Conservation (phyloP, 1,140 invertebrate genomes). For the Drosophila pachea region DNA sequence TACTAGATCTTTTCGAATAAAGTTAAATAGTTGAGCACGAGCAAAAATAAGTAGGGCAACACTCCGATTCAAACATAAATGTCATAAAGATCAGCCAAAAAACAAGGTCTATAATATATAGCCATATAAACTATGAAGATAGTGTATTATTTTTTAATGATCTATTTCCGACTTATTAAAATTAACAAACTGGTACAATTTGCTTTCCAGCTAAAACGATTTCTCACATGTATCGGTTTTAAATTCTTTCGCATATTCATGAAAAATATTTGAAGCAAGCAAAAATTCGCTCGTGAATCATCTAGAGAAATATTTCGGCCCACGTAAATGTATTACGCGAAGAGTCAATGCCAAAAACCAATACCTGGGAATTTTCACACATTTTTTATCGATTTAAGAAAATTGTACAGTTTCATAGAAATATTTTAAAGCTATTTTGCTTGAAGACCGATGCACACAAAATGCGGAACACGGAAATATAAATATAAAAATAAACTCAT, state of each 20-base stretch:
- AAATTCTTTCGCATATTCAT: neutral
- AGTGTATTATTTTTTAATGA: neutral
- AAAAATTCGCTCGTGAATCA: neutral
- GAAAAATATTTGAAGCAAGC: neutral
- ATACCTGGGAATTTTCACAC: constrained; percentile 7
- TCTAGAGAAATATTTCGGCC: neutral
- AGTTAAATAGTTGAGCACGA: too few relatives aligned
- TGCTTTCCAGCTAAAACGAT: neutral
- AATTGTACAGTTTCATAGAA: constrained; percentile 10
- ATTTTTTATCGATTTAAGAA: neutral
- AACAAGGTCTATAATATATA: neutral
- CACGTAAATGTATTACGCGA: neutral
- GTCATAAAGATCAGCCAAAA: too few relatives aligned
- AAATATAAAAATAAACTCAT: constrained; percentile 7
- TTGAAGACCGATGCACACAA: constrained; percentile 16
- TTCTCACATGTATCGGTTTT: neutral
- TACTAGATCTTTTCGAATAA: too few relatives aligned
- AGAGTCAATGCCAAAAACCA: neutral
- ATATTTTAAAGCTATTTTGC: constrained; percentile 21
- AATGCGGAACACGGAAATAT: constrained; percentile 33
- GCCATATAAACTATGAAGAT: neutral
- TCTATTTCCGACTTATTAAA: neutral
- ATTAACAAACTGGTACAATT: constrained; percentile 3
- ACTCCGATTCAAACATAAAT: too few relatives aligned
- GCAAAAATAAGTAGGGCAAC: too few relatives aligned